These are phyloP conservation scores for Spialia ferax DNA, from an alignment of 2,888 invertebrate species.

Conservation along the genomic window DNA sequence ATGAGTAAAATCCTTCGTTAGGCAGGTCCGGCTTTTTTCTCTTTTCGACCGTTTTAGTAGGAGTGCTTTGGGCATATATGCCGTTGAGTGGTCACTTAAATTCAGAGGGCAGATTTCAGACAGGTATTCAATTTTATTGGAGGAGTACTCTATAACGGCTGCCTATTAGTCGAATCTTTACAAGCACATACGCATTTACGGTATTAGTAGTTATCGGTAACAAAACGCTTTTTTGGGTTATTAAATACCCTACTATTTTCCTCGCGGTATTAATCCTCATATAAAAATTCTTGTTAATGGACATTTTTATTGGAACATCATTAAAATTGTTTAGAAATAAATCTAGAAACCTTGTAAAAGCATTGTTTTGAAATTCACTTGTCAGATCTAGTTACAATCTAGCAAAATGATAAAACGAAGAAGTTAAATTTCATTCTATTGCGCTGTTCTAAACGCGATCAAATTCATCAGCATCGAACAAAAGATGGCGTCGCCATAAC, in stretches of 20 bases:
- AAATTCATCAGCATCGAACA: neutral
- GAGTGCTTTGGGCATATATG: conserved; percentile 26
- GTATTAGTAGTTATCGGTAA: neutral
- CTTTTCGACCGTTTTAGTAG: conserved; percentile 21
- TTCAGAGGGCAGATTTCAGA: conserved; percentile 14
- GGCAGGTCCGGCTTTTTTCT: conserved; percentile 14
- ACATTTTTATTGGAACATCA: too few species aligned
- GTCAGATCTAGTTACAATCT: neutral
- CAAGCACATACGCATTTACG: too few species aligned
- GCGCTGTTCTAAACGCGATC: neutral
- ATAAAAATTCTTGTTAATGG: too few species aligned
- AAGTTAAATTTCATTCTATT: neutral
- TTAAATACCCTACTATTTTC: too few species aligned
- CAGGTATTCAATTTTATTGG: neutral
- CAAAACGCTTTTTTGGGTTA: neutral
- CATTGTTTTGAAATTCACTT: too few species aligned
- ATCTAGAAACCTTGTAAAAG: too few species aligned
- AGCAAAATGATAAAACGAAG: neutral
- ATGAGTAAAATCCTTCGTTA: conserved; percentile 37
- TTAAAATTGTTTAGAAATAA: too few species aligned
- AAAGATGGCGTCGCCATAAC: conserved; percentile 3
- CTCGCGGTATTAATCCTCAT: too few species aligned
- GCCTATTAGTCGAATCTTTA: neutral
- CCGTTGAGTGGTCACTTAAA: conserved; percentile 22
- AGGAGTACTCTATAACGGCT: neutral